Evolutionary conservation across 2,797 vertebrate genomes (phyloP).

Genomic region (Falco biarmicus): DNA sequence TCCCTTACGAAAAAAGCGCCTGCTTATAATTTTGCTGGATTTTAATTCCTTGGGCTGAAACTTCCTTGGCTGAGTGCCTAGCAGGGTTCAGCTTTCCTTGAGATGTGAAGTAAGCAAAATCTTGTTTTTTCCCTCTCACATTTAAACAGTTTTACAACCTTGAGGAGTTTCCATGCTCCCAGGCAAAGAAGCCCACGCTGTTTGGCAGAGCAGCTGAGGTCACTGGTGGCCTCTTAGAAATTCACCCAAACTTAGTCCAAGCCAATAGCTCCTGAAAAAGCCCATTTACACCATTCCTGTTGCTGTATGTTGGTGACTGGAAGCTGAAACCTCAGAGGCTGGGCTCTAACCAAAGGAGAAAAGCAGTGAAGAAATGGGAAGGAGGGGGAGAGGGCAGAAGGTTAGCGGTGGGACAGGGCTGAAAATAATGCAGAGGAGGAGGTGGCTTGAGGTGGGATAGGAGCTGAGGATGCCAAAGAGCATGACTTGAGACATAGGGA

Average conservation of each 20-base stretch:
- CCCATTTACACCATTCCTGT: background rate
- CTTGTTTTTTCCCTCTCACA: background rate
- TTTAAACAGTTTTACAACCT: background rate
- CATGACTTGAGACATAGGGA: background rate
- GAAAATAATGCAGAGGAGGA: background rate
- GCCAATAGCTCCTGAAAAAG: background rate
- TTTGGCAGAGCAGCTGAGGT: background rate
- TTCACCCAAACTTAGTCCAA: background rate
- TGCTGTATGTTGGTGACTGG: background rate
- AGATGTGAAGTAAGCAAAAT: background rate
- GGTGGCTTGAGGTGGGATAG: background rate
- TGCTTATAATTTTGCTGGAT: background rate
- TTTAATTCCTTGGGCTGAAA: conserved; percentile 9
- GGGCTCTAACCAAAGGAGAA: background rate
- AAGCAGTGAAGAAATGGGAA: background rate
- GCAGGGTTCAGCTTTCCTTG: background rate
- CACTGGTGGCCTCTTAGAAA: background rate
- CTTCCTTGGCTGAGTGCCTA: background rate
- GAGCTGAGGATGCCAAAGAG: background rate
- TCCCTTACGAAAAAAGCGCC: background rate
- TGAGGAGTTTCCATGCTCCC: background rate
- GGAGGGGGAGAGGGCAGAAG: background rate
- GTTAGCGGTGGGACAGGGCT: background rate
- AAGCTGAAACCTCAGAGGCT: background rate
- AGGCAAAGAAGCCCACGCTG: background rate